Base-by-base conservation (phyloP, 2,888 invertebrate species). In the Nymphalis urticae region DNA sequence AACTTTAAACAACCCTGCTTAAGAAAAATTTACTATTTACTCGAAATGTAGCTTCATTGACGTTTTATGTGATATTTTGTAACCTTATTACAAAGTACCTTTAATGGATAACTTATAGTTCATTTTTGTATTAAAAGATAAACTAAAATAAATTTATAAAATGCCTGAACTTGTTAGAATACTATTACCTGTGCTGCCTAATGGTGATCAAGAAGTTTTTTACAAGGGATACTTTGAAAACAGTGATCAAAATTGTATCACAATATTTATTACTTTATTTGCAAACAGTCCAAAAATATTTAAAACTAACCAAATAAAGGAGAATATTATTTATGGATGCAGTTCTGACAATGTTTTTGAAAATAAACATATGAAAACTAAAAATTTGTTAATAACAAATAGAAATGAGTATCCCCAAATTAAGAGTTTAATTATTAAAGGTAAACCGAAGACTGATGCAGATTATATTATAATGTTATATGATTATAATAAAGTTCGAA, bases 391-490 rank as follows among this genome's bases (percentile, higher is more conserved):
- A 1, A 32, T 58, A 19, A 42, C 19, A 36, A 42, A 36, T 5
- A 58, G 76, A 62, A 73, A 73, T 58, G 62, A 70, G 54, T 73
- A 68, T 21, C 69, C 78, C 19, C 66, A 74, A 75, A 75, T 90
- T 36, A 80, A 77, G 19, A 76, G 79, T 62, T 73, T 90, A 63
- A 42, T 80, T 60, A 59, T 90, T 62, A 76, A 85, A 75, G 82
- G 83, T 24, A 79, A 72, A 64, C 68, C 75, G 64, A 71, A 80
- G 24, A 74, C 72, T 69, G 75, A 72, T 62, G 77, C 78, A 61
- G 82, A 84, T 67, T 82, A 80, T 66, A 80, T 90, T 24, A 74
- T 89, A 48, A 82, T 90, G 75, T 76, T 85, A 7, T 92, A 90
- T 80, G 87, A 92, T 70, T 84, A 85, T 72, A 68, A 84, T 53